Base-by-base conservation (phyloP, 64 coral and sea anemone genomes). In the Pocillopora damicornis region DNA sequence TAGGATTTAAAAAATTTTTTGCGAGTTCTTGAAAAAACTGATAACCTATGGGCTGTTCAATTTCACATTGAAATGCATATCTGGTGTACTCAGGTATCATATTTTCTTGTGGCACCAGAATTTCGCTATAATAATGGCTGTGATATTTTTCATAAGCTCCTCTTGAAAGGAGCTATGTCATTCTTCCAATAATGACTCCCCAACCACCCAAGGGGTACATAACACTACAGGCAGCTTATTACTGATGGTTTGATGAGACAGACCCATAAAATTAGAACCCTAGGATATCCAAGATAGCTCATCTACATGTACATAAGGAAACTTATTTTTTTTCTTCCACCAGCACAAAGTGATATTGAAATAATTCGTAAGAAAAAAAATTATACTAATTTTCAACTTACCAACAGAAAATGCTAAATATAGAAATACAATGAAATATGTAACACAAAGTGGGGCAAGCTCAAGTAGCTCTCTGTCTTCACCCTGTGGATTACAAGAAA, bases 341-440 rank as follows among this genome's bases (percentile, higher is more conserved):
- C 30, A 30, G 30, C 30, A 30, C 42, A 51, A 51, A 51, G 7
- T 51, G 7, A 51, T 51, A 51, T 51, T 51, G 42, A 51, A 51
- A 51, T 51, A 51, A 7, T 4, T 7, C 0, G 2, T 26, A 35
- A 51, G 4, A 2, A 17, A 59, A 15, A 58, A 30, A 59, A 18
- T 0, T 65, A 35, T 58, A 25, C 17, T 60, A 60, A 11, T 77
- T 74, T 74, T 35, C 36, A 59, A 90, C 97, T 93, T 88, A 99
- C 97, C 93, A 56, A 99, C 97, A 79, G 97, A 95, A 79, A 99
- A 99, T 13, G 93, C 91, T 37, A 99, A 91, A 76, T 99, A 99
- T 0, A 99, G 88, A 94, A 99, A 99, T 4, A 99, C 97, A 38
- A 99, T 78, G 75, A 99, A 95, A 77, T 99, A 99, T 60, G 91